Base-by-base conservation (phyloP, 2,888 invertebrate genomes). In the Perizoma flavofasciatum region DNA sequence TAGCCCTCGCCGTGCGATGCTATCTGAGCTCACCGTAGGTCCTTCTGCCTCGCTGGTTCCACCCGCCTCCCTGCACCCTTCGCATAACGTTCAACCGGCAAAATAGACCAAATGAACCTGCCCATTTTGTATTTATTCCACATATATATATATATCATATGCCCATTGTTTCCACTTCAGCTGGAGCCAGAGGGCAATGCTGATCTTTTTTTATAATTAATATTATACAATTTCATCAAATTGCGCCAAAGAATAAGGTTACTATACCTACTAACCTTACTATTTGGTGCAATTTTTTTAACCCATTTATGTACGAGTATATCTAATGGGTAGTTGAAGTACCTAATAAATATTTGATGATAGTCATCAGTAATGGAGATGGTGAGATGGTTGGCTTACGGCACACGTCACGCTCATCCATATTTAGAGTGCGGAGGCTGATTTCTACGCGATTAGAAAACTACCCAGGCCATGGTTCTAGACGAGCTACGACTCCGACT, bases 131-230 rank as follows among this genome's bases (percentile, higher is more conserved):
- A 88, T 89, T 86, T 84, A 87, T 83, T 83, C 84, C 79, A 83
- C 82, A 86, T 88, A 88, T 89, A 88, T 88, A 88, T 89, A 88
- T 89, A 88, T 88, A 89, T 85, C 84, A 85, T 82, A 81, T 85
- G 84, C 84, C 87, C 89, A 89, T 90, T 89, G 89, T 90, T 86
- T 81, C 81, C 78, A 73, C 77, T 77, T 81, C 81, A 78, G 75
- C 74, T 75, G 82, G 85, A 88, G 86, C 88, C 84, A 66, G 69
- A 68, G 78, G 85, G 82, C 78, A 70, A 79, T 81, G 80, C 79
- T 75, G 83, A 77, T 74, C 72, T 75, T 75, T 72, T 71, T 74
- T 69, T 74, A 75, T 78, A 77, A 77, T 74, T 73, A 79, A 73
- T 74, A 80, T 81, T 22, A 22, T 22, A 22, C 22, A 81, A 81